A percentile compares a stretch with the other conserved stretches of the same genome.
These are phyloP conservation scores for Nymphalis urticae DNA, from an alignment of 2,888 invertebrate species.

Conservation along the genomic window DNA sequence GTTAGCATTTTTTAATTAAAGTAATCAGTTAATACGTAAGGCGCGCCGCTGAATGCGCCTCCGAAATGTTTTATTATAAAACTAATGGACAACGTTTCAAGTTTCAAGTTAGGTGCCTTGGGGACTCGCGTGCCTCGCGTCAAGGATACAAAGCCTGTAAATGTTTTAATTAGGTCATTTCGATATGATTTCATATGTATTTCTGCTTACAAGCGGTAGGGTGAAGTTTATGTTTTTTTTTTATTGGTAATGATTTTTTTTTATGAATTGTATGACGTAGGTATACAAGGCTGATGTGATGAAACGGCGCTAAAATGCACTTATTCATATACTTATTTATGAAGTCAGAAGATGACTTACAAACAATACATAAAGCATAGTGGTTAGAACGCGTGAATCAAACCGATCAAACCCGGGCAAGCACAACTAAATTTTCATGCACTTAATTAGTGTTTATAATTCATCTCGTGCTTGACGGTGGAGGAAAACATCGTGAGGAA, in stretches of 20 bases:
- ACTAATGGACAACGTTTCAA: constrained; percentile 40
- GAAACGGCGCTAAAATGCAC: too few relatives aligned
- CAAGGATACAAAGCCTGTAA: constrained; percentile 29
- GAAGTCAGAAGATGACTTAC: too few relatives aligned
- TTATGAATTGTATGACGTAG: too few relatives aligned
- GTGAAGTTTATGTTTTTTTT: background rate
- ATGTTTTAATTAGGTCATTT: constrained; percentile 36
- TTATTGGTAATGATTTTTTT: background rate
- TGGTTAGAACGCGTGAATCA: too few relatives aligned
- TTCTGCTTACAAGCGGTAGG: background rate
- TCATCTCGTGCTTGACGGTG: too few relatives aligned
- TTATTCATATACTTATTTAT: too few relatives aligned
- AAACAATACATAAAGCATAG: too few relatives aligned
- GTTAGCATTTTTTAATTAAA: constrained; percentile 77
- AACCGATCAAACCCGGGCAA: too few relatives aligned
- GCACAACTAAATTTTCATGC: too few relatives aligned
- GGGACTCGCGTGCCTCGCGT: constrained; percentile 31
- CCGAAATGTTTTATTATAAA: constrained; percentile 40
- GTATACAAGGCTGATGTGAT: too few relatives aligned
- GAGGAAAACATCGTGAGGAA: too few relatives aligned
- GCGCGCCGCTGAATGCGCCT: constrained; percentile 55
- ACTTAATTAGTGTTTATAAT: too few relatives aligned
- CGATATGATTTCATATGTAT: constrained; percentile 31
- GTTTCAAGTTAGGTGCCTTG: constrained; percentile 33
- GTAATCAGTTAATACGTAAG: constrained; percentile 78